Conservation (phyloP, 1,140 invertebrate species). For the Streblospio benedicti region DNA sequence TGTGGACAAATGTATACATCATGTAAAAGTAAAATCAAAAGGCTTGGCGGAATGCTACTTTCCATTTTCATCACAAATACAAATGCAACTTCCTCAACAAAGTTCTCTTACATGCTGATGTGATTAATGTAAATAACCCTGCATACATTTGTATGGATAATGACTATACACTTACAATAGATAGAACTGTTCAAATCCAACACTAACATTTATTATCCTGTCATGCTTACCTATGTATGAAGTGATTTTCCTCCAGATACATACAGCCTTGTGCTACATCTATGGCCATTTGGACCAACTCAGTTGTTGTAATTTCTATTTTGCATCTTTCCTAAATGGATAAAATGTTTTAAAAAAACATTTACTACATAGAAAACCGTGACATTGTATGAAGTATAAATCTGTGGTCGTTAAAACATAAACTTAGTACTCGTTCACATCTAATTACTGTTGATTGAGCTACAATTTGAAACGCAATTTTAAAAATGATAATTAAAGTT, state of each 20-base stretch:
- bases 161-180: too few species aligned
- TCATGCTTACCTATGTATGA: conserved; percentile 78
- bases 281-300: conserved; percentile 80
- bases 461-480: too few species aligned
- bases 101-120: neutral
- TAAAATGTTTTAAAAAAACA: neutral
- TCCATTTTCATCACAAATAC: neutral
- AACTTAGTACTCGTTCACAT: too few species aligned
- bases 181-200: too few species aligned
- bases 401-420: too few species aligned
- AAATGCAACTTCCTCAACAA: neutral
- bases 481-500: too few species aligned
- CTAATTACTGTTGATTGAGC: too few species aligned
- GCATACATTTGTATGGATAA: neutral
- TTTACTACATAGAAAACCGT: neutral
- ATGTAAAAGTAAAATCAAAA: neutral
- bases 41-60: neutral
- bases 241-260: conserved; percentile 87
- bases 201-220: too few species aligned
- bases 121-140: neutral
- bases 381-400: neutral
- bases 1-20: neutral
- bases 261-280: conserved; percentile 88
- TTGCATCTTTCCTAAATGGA: too few species aligned
- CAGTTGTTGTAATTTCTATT: conserved; percentile 60